A percentile compares a stretch with the other conserved stretches of the same genome.
Conservation (phyloP, 2,888 invertebrate genomes). For the Pelosia muscerda region DNA sequence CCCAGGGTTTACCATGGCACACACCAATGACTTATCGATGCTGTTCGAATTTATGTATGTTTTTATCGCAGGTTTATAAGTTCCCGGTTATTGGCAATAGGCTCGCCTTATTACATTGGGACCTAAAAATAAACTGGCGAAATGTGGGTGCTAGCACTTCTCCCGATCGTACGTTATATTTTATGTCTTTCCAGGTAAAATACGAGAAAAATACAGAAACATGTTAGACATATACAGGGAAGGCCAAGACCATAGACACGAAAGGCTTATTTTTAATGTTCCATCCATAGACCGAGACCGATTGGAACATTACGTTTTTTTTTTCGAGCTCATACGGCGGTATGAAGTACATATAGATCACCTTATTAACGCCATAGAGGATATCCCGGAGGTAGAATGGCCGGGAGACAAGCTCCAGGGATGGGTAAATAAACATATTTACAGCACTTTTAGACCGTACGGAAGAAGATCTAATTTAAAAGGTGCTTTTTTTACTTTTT, state of each 20-base stretch:
- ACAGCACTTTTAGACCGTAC: not conserved
- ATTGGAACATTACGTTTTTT: not conserved
- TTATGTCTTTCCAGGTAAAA: slow-evolving; percentile 10
- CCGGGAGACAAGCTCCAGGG: not conserved
- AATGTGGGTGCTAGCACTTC: no score
- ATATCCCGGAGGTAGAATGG: not conserved
- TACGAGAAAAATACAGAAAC: slow-evolving; percentile 10
- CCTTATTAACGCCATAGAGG: not conserved
- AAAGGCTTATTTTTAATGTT: not conserved
- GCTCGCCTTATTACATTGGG: no score
- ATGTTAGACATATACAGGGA: slow-evolving; percentile 12
- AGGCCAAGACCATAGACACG: not conserved
- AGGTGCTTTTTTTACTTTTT: not conserved
- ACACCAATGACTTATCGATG: no score
- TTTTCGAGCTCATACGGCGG: not conserved
- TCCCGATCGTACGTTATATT: no score
- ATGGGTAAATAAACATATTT: rapidly evolving
- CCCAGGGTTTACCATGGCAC: no score
- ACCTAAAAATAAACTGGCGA: no score
- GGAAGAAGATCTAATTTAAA: not conserved
- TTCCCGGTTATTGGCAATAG: no score
- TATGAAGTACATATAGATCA: slow-evolving; percentile 9
- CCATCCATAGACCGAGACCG: not conserved
- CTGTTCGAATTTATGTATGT: no score
- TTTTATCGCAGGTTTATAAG: no score